A percentile compares a stretch with the other conserved stretches of the same genome.
Evolutionary conservation across 2,113 vertebrate genomes (phyloP).

Genomic region (Microtus pennsylvanicus): DNA sequence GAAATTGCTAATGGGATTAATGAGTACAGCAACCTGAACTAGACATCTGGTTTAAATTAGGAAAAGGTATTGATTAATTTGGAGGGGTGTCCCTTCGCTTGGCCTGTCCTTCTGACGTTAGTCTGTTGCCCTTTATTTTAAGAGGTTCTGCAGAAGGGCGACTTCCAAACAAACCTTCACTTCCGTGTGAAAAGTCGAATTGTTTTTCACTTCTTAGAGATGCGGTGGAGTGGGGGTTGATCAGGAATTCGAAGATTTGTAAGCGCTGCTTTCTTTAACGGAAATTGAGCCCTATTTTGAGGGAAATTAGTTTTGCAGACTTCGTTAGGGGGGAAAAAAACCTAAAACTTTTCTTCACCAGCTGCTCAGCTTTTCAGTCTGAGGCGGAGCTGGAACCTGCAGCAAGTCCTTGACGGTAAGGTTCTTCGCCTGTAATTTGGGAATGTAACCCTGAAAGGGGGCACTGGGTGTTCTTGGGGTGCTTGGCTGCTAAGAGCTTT

Average conservation of each 20-base stretch:
- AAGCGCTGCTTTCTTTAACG: constrained; percentile 87
- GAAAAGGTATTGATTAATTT: constrained; percentile 71
- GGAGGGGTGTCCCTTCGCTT: constrained; percentile 50
- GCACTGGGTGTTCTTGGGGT: constrained; percentile 71
- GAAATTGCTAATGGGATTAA: constrained; percentile 66
- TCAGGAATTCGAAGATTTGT: constrained; percentile 86
- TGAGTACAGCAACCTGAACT: constrained; percentile 53
- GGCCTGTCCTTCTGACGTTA: not conserved
- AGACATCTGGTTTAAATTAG: constrained; percentile 72
- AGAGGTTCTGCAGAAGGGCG: not conserved
- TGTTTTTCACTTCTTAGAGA: constrained; percentile 79
- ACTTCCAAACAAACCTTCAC: constrained; percentile 73
- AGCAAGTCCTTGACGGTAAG: constrained; percentile 87
- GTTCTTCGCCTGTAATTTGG: constrained; percentile 80
- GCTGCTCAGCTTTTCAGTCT: constrained; percentile 87
- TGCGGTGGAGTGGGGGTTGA: constrained; percentile 78
- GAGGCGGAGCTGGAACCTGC: constrained; percentile 87
- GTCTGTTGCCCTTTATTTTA: constrained; percentile 33
- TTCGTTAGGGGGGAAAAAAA: constrained; percentile 81
- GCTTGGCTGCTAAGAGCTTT: constrained; percentile 51
- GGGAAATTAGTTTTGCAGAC: constrained; percentile 92
- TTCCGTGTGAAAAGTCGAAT: constrained; percentile 82
- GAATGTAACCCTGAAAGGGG: constrained; percentile 77
- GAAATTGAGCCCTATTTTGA: constrained; percentile 91
- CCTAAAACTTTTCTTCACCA: constrained; percentile 89